These are phyloP conservation scores for Chaetodon auriga DNA, from an alignment of 2,113 vertebrate genomes.

Conservation along the genomic window DNA sequence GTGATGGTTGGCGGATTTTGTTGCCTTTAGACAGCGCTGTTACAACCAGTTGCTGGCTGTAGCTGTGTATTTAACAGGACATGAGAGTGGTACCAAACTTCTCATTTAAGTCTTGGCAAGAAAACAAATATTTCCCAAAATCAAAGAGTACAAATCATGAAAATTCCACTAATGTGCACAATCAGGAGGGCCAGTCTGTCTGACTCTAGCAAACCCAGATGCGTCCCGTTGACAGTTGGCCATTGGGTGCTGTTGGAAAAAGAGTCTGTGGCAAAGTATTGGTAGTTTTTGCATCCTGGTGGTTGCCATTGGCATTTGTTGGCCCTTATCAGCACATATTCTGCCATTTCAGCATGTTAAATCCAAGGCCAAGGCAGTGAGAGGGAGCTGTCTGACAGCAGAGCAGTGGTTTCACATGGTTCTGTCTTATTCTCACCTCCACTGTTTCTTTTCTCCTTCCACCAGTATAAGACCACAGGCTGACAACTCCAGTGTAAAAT, in stretches of 20 bases:
- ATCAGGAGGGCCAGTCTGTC: not conserved
- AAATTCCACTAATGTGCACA: not conserved
- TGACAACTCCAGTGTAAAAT: not conserved
- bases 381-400: not conserved
- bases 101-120: not conserved
- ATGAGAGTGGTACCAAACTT: not conserved
- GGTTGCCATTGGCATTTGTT: not conserved
- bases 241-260: not conserved
- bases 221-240: not conserved
- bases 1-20: not conserved
- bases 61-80: not conserved
- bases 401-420: not conserved
- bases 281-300: not conserved
- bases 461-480: not conserved
- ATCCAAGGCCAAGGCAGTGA: not conserved
- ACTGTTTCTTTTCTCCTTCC: not conserved
- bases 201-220: too few species aligned
- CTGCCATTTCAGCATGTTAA: not conserved
- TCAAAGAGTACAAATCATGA: not conserved
- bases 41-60: not conserved
- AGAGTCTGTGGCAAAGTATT: not conserved
- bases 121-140: not conserved
- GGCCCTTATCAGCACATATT: not conserved
- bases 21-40: not conserved
- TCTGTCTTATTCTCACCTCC: not conserved